Evolutionary conservation across 2,113 vertebrate species (phyloP), one percentile per base, ranked within the genome.

Genomic region (Barbus barbus): DNA sequence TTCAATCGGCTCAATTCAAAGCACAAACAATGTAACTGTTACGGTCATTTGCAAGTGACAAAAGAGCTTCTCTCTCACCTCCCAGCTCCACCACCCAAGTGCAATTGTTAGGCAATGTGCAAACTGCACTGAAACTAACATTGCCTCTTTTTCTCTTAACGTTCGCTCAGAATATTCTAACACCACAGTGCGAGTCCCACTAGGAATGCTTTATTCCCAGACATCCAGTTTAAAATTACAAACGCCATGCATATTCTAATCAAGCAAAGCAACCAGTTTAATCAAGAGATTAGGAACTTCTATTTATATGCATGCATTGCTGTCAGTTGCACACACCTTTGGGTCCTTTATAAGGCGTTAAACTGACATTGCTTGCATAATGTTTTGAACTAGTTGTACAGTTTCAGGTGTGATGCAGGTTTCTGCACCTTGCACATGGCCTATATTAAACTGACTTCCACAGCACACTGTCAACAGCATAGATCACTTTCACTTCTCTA

Each of bases 11-110:
- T 44, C 24, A 73, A 85, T 85, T 89, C 65, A 86, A 83, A 87
- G 79, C 20, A 86, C 91, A 92, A 91, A 94, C 92, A 94, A 94
- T 93, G 91, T 90, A 74, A 91, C 89, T 91, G 88, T 86, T 90
- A 84, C 81, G 83, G 86, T 91, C 87, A 91, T 94, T 92, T 92
- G 90, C 90, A 91, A 93, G 82, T 75, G 88, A 86, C 86, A 89
- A 92, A 90, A 80, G 80, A 76, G 89, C 48, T 82, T 78, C 78
- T 67, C 78, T 76, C 88, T 90, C 90, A 79, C 89, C 87, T 89
- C 88, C 86, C 81, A 87, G 86, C 33, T 33, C 83, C 75, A 71
- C 81, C 88, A 89, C 90, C 88, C 86, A 86, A 38, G 83, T 87
- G 85, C 87, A 81, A 82, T 88, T 93, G 91, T 91, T 87, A 86